Evolutionary conservation across 2,113 vertebrate genomes (phyloP).

Genomic region (Zeus faber): DNA sequence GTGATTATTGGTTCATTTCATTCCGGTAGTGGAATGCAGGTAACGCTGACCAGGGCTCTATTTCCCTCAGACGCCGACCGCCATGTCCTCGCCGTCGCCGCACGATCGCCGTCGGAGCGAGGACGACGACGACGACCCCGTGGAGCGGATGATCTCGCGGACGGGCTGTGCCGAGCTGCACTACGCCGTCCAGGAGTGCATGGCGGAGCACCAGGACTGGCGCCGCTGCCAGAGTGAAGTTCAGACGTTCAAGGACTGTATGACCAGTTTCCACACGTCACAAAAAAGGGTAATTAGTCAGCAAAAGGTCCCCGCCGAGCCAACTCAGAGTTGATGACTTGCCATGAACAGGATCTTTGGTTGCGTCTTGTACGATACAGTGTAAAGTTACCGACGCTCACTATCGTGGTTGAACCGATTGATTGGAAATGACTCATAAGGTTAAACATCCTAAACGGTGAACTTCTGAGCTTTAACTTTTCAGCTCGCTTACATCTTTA

Average conservation of each 20-base stretch:
- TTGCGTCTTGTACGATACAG: too few species aligned
- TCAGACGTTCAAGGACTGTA: slow-evolving; percentile 84
- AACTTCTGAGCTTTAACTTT: too few species aligned
- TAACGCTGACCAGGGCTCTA: too few species aligned
- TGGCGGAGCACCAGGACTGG: slow-evolving; percentile 91
- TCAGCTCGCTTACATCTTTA: too few species aligned
- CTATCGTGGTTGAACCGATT: too few species aligned
- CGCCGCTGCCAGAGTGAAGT: slow-evolving; percentile 82
- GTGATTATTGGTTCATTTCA: too few species aligned
- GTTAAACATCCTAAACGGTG: too few species aligned
- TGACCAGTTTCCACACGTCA: slow-evolving; percentile 75
- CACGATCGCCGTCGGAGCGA: slow-evolving; percentile 74
- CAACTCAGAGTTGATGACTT: slow-evolving; percentile 29
- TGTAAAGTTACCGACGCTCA: too few species aligned
- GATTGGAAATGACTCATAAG: too few species aligned
- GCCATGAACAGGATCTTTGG: background rate
- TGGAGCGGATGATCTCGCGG: slow-evolving; percentile 82
- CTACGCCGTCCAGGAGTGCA: slow-evolving; percentile 88
- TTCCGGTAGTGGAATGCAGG: too few species aligned
- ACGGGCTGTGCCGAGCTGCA: slow-evolving; percentile 85
- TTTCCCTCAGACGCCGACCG: too few species aligned
- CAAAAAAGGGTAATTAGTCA: slow-evolving; percentile 63
- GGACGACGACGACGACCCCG: slow-evolving; percentile 79
- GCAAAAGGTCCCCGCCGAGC: slow-evolving; percentile 15
- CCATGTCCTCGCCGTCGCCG: slow-evolving; percentile 75